A percentile compares a stretch with the other conserved stretches of the same genome.
Conservation (phyloP, 2,888 invertebrate genomes). For the Dorcus hopei region DNA sequence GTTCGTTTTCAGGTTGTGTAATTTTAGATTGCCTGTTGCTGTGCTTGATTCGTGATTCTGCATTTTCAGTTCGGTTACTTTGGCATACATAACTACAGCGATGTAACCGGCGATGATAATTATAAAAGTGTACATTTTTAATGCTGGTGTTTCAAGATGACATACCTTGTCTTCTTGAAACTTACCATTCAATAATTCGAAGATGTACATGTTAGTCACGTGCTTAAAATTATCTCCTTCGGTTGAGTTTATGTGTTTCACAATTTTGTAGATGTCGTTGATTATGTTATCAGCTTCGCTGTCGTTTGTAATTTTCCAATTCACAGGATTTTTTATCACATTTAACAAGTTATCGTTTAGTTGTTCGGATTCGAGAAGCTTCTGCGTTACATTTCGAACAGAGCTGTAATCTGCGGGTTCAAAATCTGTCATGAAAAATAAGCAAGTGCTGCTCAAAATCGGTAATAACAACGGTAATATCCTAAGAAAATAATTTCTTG, state of each 20-base stretch:
- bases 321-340: conserved; percentile 33
- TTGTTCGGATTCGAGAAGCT: conserved; percentile 19
- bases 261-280: conserved; percentile 38
- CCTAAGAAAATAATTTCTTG: conserved; percentile 6
- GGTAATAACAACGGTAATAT: conserved; percentile 28
- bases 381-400: conserved; percentile 14
- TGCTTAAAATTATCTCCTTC: conserved; percentile 10
- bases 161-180: conserved; percentile 11
- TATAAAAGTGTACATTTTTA: conserved; percentile 38
- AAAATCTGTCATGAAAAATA: conserved; percentile 4
- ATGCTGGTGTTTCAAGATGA: conserved; percentile 16
- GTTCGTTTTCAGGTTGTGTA: conserved; percentile 28
- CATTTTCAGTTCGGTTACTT: conserved; percentile 30
- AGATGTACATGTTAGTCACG: conserved; percentile 26
- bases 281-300: conserved; percentile 36
- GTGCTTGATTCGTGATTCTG: conserved; percentile 3
- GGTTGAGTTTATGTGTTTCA: conserved; percentile 18
- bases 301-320: conserved; percentile 26
- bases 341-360: conserved; percentile 23
- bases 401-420: neutral
- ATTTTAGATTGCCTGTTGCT: conserved; percentile 1
- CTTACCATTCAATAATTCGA: conserved; percentile 15
- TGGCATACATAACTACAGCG: conserved; percentile 36
- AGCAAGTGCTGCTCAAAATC: conserved; percentile 20
- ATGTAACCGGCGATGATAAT: conserved; percentile 36